Conservation (phyloP, 2,797 vertebrate genomes). For the Spheniscus humboldti region DNA sequence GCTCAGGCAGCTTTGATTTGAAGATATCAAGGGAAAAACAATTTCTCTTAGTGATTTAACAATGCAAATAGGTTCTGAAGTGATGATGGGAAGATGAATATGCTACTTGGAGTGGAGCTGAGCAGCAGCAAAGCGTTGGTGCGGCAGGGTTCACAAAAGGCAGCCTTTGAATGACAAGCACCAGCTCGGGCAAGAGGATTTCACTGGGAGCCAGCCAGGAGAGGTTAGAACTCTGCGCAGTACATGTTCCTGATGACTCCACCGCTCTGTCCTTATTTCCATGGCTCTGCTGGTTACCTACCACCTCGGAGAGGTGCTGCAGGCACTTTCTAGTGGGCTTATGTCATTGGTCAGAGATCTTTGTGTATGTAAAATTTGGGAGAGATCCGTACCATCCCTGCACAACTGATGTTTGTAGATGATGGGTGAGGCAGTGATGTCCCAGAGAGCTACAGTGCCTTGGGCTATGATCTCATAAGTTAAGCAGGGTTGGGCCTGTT, state of each 20-base stretch:
- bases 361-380: slow-evolving; percentile 30
- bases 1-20: slow-evolving; percentile 9
- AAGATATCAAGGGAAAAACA: not conserved
- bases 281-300: not conserved
- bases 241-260: not conserved
- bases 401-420: slow-evolving; percentile 28
- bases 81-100: not conserved
- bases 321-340: slow-evolving; percentile 35
- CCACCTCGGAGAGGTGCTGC: not conserved
- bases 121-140: not conserved
- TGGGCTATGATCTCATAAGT: slow-evolving; percentile 29
- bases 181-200: not conserved
- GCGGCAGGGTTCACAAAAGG: not conserved
- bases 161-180: not conserved
- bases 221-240: not conserved
- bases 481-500: slow-evolving; percentile 35
- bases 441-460: not conserved
- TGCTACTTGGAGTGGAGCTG: not conserved
- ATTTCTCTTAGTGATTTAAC: not conserved
- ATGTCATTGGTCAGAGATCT: slow-evolving; percentile 55
- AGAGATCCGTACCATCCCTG: slow-evolving; percentile 6
- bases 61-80: slow-evolving; percentile 11
- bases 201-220: not conserved
- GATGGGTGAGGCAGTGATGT: slow-evolving; percentile 27
- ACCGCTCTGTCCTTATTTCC: not conserved